These are phyloP conservation scores for Branchipolynoe longqiensis DNA, from an alignment of 2,888 invertebrate genomes.

Conservation along the genomic window DNA sequence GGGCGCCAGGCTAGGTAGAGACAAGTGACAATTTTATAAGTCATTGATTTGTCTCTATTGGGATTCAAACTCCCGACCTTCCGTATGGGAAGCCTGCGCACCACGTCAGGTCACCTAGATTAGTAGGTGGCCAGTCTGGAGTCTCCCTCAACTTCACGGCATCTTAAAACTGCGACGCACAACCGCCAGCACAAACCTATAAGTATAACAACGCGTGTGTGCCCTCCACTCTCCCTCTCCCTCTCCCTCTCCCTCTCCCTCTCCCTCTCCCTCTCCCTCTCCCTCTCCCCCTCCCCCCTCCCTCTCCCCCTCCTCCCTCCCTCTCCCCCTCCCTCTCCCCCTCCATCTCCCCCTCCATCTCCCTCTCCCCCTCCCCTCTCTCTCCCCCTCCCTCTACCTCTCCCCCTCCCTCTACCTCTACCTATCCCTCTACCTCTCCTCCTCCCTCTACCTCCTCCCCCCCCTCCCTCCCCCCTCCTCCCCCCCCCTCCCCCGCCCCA, in stretches of 20 bases:
- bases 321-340: not conserved
- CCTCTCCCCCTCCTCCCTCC: not conserved
- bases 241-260: not conserved
- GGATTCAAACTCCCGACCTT: too few relatives aligned
- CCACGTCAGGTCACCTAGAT: too few relatives aligned
- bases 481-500: not conserved
- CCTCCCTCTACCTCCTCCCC: not conserved
- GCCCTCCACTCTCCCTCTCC: not conserved
- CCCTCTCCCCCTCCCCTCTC: not conserved
- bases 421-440: not conserved
- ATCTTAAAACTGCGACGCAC: too few relatives aligned
- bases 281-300: not conserved
- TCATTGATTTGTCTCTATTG: too few relatives aligned
- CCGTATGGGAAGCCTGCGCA: too few relatives aligned
- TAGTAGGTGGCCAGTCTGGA: too few relatives aligned
- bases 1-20: too few relatives aligned
- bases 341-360: not conserved
- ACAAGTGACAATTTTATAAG: too few relatives aligned
- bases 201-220: too few relatives aligned
- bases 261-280: not conserved
- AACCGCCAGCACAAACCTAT: too few relatives aligned
- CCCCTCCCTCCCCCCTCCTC: not conserved
- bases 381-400: not conserved
- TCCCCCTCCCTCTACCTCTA: not conserved
- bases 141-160: too few relatives aligned